phyloP scores from a whole-genome alignment of 1,140 invertebrate genomes.

The Hyposmocoma kahamanoa region DNA sequence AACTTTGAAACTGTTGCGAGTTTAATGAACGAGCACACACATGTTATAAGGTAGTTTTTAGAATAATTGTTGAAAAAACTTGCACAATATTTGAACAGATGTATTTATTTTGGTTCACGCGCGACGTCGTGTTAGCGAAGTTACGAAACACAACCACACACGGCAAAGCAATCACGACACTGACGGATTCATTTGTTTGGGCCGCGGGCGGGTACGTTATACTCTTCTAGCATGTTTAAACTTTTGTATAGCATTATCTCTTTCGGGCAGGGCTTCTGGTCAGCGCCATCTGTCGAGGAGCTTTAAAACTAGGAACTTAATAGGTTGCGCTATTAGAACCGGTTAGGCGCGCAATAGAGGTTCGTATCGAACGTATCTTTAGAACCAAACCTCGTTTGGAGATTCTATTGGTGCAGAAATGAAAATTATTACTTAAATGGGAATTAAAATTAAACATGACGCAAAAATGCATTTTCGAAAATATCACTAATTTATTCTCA shows the following conservation, averaged over 20 bases:
- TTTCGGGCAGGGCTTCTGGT: constrained; percentile 25
- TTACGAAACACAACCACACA: constrained; percentile 19
- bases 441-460: constrained; percentile 6
- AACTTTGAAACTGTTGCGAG: constrained; percentile 23
- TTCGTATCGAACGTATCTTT: not conserved
- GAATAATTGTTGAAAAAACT: constrained; percentile 58
- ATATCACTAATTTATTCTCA: constrained; percentile 12
- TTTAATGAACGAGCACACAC: constrained; percentile 30
- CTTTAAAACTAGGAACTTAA: not conserved
- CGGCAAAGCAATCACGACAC: constrained; percentile 49
- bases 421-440: not conserved
- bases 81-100: constrained; percentile 67
- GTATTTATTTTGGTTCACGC: constrained; percentile 63
- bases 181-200: constrained; percentile 42
- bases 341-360: not conserved
- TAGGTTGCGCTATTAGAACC: not conserved
- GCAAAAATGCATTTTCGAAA: not conserved
- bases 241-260: constrained; percentile 37
- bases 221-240: too few relatives aligned
- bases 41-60: constrained; percentile 36
- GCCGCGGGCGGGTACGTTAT: constrained; percentile 2
- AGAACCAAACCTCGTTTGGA: not conserved
- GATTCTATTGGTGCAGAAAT: not conserved
- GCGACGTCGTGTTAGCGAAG: constrained; percentile 25
- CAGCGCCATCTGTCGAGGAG: constrained; percentile 33